These are phyloP conservation scores for Xanthorhoe spadicearia DNA, from an alignment of 2,888 invertebrate species.

Conservation along the genomic window DNA sequence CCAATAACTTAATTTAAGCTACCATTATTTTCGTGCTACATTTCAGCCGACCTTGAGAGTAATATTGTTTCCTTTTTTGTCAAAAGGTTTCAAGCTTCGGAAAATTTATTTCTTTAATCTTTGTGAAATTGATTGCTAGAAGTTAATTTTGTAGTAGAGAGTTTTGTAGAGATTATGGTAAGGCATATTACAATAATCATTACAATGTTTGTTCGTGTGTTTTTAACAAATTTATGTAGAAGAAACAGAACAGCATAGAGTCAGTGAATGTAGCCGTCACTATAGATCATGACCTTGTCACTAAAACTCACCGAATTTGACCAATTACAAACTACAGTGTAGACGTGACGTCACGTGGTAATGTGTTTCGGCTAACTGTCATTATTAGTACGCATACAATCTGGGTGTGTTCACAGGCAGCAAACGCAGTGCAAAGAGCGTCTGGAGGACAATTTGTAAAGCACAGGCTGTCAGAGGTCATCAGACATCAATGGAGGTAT, in stretches of 20 bases:
- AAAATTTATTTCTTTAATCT: not conserved
- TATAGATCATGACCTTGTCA: too few species aligned
- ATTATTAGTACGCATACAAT: not conserved
- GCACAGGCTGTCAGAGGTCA: conserved; percentile 1
- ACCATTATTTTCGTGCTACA: not conserved
- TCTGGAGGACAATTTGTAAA: conserved; percentile 10
- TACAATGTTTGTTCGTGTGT: too few species aligned
- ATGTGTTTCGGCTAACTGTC: not conserved
- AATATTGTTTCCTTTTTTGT: not conserved
- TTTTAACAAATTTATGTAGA: too few species aligned
- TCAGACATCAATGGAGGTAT: conserved; percentile 1
- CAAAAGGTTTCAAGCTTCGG: not conserved
- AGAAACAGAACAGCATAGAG: too few species aligned
- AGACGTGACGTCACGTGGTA: not conserved
- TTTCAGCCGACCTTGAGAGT: not conserved
- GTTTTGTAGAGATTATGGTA: not conserved
- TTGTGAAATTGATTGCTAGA: not conserved
- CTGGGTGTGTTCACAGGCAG: conserved; percentile 1
- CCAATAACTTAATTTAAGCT: conserved; percentile 17
- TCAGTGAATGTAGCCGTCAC: too few species aligned
- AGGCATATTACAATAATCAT: too few species aligned
- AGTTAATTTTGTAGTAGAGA: not conserved
- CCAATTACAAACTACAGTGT: not conserved
- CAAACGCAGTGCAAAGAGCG: conserved; percentile 12
- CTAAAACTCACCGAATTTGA: too few species aligned